Conservation (phyloP, 2,797 vertebrate species). For the Sebastes cheni region DNA sequence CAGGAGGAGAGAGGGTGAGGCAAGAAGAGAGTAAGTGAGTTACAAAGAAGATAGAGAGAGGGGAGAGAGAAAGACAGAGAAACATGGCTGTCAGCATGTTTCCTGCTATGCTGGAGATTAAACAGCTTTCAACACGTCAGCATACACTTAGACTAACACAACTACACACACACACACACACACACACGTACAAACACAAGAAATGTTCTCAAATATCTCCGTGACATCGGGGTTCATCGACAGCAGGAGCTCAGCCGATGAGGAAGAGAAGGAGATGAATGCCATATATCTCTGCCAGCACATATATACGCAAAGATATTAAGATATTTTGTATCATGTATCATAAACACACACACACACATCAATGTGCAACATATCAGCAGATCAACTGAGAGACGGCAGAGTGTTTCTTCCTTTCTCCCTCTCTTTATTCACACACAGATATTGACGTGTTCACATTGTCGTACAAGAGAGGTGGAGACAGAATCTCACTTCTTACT, state of each 20-base stretch:
- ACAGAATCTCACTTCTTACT: too few species aligned
- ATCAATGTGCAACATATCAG: constrained; percentile 4
- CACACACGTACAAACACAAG: constrained; percentile 3
- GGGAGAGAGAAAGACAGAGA: neutral
- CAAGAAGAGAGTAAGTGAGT: neutral
- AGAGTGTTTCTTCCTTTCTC: neutral
- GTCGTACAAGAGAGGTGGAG: too few species aligned
- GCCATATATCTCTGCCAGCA: constrained; percentile 11
- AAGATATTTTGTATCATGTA: neutral
- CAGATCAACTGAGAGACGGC: constrained; percentile 10
- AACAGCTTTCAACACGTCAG: constrained; percentile 61
- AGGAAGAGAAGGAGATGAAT: constrained; percentile 23
- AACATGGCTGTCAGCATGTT: constrained; percentile 67
- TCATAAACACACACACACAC: neutral
- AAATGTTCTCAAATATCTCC: constrained; percentile 46
- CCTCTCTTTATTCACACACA: neutral
- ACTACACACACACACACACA: neutral
- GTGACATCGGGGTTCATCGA: constrained; percentile 51
- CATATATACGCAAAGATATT: neutral
- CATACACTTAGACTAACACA: constrained; percentile 53
- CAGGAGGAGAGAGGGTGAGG: neutral
- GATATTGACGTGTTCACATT: neutral
- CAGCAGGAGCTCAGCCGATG: constrained; percentile 47
- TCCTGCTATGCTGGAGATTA: constrained; percentile 55
- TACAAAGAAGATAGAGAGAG: neutral